Conservation (phyloP, 2,113 vertebrate genomes). For the Columbina picui region DNA sequence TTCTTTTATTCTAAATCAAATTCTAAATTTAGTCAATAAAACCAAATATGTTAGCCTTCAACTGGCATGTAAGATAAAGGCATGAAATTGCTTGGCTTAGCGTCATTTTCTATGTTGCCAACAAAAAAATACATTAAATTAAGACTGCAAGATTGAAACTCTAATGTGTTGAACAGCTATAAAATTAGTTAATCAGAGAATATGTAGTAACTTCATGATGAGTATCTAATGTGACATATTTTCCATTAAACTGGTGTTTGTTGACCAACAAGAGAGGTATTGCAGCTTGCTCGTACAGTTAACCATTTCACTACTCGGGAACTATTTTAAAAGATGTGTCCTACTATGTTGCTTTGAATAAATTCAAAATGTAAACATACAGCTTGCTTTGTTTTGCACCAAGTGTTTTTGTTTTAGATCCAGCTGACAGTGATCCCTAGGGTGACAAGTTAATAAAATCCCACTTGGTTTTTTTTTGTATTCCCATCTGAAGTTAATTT, state of each 20-base stretch:
- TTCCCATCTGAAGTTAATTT: background rate
- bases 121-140: background rate
- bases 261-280: background rate
- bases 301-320: background rate
- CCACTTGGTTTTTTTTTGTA: background rate
- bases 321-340: background rate
- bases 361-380: background rate
- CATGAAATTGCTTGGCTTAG: background rate
- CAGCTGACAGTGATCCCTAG: background rate
- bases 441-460: conserved; percentile 4
- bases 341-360: background rate
- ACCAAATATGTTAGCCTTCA: background rate
- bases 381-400: background rate
- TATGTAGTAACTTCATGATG: background rate
- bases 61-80: background rate
- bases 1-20: background rate
- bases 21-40: background rate
- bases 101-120: background rate
- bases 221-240: background rate
- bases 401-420: background rate
- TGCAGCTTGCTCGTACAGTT: background rate
- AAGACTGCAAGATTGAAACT: background rate
- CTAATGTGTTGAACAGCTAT: background rate
- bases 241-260: background rate
- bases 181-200: background rate